Conservation (phyloP, 2,888 invertebrate genomes). For the Lasioglossum leucozonium region DNA sequence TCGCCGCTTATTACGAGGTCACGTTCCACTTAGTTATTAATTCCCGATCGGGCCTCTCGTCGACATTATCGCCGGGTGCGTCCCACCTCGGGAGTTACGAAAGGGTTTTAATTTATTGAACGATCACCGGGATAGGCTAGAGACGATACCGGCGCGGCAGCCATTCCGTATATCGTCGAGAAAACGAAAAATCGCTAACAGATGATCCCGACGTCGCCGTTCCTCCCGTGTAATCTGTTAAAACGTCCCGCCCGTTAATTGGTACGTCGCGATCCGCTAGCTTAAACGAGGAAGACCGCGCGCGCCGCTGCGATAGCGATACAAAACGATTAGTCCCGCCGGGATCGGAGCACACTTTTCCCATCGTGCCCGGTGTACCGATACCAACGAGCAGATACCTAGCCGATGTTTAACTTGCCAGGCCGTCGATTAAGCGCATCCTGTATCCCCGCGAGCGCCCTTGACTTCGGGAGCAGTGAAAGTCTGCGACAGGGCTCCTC, state of each 20-base stretch:
- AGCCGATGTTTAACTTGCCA: constrained; percentile 47
- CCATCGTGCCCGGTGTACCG: constrained; percentile 41
- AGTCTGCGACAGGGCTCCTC: constrained; percentile 66
- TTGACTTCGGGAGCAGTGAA: constrained; percentile 61
- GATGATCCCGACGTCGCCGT: constrained; percentile 30
- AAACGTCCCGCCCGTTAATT: constrained; percentile 59
- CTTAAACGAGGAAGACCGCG: constrained; percentile 27
- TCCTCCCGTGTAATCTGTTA: constrained; percentile 53
- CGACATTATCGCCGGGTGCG: constrained; percentile 35
- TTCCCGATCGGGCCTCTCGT: constrained; percentile 27
- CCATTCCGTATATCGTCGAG: not conserved
- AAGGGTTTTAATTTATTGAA: constrained; percentile 55
- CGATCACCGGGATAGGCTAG: not conserved
- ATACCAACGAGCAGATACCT: constrained; percentile 44
- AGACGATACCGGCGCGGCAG: constrained; percentile 23
- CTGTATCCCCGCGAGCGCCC: constrained; percentile 52
- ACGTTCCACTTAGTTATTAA: constrained; percentile 62
- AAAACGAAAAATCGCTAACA: constrained; percentile 53
- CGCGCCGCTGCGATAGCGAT: constrained; percentile 44
- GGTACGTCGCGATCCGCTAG: constrained; percentile 47
- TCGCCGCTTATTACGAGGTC: constrained; percentile 49
- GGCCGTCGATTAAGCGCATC: constrained; percentile 50
- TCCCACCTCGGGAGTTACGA: constrained; percentile 26
- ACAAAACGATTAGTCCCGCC: constrained; percentile 59
- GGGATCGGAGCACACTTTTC: constrained; percentile 48